Base-by-base conservation (phyloP, 2,113 vertebrate species). In the Trochalopteron elliotii region DNA sequence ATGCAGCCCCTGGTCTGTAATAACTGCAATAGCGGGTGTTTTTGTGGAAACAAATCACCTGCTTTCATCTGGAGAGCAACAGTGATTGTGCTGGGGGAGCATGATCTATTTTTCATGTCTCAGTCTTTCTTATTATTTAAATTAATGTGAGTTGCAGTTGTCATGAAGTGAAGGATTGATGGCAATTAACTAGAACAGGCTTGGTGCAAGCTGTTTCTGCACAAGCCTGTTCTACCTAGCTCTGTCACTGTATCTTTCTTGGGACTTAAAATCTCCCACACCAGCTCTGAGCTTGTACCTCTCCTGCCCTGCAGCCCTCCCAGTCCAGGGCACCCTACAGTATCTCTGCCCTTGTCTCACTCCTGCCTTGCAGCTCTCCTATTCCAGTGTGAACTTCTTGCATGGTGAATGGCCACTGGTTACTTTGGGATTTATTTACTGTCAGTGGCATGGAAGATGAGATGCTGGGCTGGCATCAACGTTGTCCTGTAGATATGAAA, bases 31-130 rank as follows among this genome's bases (percentile, higher is more conserved):
- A 93, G 94, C 4, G n/a, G 37, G 80, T 90, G 90, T 71, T 95
- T 94, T 93, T 63, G 76, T 75, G 65, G 86, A 97, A 96, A 96
- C 96, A 96, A 97, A 97, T 96, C 92, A 96, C 94, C 94, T 94
- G 92, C 90, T 93, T 93, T 96, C 90, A 95, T 96, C 80, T 93
- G 2, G 37, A 96, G 93, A 95, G 92, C 89, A 97, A 89, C 88
- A 90, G 83, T 96, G 95, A 97, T 96, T 96, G 93, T 74, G 5
- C 86, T 90, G 37, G 77, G 93, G 76, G 94, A 96, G 72, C 61
- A 50, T 49, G 88, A 84, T 94, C 92, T 92, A 87, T 94, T 95
- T 96, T 93, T 96, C 90, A 94, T 96, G 93, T 97, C 96, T 93
- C 80, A 40, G 89, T 93, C 92, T 96, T 95, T 94, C 88, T 95